These are phyloP conservation scores for Pandion haliaetus DNA, from an alignment of 2,113 vertebrate species.

Conservation along the genomic window DNA sequence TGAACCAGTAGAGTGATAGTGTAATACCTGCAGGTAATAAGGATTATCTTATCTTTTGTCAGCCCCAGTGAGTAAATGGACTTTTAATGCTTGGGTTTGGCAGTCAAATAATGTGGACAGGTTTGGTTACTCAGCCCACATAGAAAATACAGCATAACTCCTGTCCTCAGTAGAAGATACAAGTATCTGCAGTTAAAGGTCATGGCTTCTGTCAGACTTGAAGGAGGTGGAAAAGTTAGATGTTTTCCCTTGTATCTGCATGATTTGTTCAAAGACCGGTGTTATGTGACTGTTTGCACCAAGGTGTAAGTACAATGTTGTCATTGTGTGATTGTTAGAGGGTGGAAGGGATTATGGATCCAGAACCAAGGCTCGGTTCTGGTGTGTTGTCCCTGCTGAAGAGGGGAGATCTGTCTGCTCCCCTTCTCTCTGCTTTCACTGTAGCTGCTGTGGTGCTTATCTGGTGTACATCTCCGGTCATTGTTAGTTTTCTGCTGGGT, in stretches of 20 bases:
- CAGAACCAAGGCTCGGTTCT: neutral
- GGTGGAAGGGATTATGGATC: neutral
- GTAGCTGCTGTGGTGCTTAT: neutral
- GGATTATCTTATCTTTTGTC: neutral
- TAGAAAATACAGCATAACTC: neutral
- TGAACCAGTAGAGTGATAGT: neutral
- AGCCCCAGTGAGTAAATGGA: neutral
- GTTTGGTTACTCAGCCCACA: neutral
- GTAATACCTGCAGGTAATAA: neutral
- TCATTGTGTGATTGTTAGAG: neutral
- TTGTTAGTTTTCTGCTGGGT: neutral
- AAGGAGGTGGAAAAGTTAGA: neutral
- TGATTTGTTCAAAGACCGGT: neutral
- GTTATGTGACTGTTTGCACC: neutral
- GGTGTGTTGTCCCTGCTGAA: neutral
- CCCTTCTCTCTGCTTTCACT: neutral
- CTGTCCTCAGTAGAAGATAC: neutral
- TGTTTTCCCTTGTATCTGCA: neutral
- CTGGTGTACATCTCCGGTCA: neutral
- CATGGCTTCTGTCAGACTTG: neutral
- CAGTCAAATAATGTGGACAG: neutral
- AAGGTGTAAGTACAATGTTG: neutral
- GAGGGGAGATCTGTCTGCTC: neutral
- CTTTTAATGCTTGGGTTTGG: neutral
- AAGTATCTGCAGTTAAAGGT: neutral